Conservation (phyloP, 1,140 invertebrate genomes). For the Drosophila bipectinata region DNA sequence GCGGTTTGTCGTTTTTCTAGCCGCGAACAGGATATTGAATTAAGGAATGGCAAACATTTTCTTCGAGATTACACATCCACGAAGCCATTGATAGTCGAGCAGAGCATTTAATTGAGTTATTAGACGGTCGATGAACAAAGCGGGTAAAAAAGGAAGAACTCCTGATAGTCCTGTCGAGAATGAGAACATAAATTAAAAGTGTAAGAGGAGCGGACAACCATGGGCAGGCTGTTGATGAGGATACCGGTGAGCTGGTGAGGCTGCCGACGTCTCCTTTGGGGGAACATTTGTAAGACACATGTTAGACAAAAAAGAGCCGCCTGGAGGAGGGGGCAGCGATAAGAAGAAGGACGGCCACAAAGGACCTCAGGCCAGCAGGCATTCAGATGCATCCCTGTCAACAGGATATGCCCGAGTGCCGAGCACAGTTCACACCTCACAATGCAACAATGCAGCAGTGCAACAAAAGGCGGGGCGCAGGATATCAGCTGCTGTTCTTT, state of each 20-base stretch:
- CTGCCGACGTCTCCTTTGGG: slow-evolving; percentile 30
- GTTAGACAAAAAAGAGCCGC: slow-evolving; percentile 52
- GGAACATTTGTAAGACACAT: slow-evolving; percentile 76
- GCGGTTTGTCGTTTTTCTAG: slow-evolving; percentile 45
- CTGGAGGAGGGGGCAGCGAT: slow-evolving; percentile 12
- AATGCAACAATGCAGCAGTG: slow-evolving; percentile 68
- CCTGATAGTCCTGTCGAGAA: slow-evolving; percentile 26
- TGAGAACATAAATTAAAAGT: slow-evolving; percentile 57
- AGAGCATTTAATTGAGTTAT: slow-evolving; percentile 76
- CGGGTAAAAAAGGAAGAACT: slow-evolving; percentile 22
- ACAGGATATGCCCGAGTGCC: slow-evolving; percentile 77
- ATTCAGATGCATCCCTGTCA: slow-evolving; percentile 61
- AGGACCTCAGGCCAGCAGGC: slow-evolving; percentile 60
- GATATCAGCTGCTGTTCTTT: slow-evolving; percentile 68
- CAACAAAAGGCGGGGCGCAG: slow-evolving; percentile 53
- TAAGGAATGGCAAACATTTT: slow-evolving; percentile 71
- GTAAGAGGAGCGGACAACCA: slow-evolving; percentile 29
- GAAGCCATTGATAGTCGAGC: slow-evolving; percentile 54
- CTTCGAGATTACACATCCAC: slow-evolving; percentile 57
- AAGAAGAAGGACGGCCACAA: slow-evolving; percentile 35
- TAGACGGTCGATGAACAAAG: slow-evolving; percentile 52
- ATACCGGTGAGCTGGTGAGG: slow-evolving; percentile 22
- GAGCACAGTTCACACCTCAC: slow-evolving; percentile 75
- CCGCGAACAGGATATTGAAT: slow-evolving; percentile 72
- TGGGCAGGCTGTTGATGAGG: slow-evolving; percentile 33